Evolutionary conservation across 2,888 invertebrate species (phyloP).

Genomic region (Anoplius nigerrimus): DNA sequence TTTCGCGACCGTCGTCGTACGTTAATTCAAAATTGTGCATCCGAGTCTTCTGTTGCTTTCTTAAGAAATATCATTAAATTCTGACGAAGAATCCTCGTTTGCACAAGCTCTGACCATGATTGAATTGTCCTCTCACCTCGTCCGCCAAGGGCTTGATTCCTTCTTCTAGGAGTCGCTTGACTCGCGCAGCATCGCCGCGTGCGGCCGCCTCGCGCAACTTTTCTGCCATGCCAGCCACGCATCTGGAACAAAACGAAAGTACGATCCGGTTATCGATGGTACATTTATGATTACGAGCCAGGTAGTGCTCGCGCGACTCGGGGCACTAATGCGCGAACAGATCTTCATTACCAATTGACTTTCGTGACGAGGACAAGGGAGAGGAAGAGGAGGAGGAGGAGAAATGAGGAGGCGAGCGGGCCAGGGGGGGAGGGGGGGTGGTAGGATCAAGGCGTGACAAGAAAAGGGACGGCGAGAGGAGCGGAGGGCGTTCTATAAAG

Average conservation of each 20-base stretch:
- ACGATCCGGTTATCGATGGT: constrained; percentile 3
- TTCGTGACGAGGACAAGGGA: not conserved
- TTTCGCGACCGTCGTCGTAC: too few relatives aligned
- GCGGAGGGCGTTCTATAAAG: constrained; percentile 37
- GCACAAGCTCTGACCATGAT: too few relatives aligned
- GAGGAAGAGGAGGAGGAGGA: constrained; percentile 29
- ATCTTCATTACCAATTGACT: constrained; percentile 41
- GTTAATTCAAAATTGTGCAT: too few relatives aligned
- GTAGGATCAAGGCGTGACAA: constrained; percentile 30
- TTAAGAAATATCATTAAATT: too few relatives aligned
- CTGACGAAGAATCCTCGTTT: too few relatives aligned
- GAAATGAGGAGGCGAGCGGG: constrained; percentile 11
- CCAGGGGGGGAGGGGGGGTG: constrained; percentile 31
- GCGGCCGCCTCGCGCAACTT: constrained; percentile 75
- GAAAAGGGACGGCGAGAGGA: constrained; percentile 29
- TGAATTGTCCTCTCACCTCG: constrained; percentile 65
- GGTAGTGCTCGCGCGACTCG: not conserved
- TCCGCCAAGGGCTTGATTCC: constrained; percentile 72
- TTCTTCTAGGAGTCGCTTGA: constrained; percentile 72
- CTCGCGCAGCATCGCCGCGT: constrained; percentile 73
- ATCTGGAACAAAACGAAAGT: constrained; percentile 55
- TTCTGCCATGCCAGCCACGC: constrained; percentile 73
- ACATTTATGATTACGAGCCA: constrained; percentile 38
- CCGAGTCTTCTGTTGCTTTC: too few relatives aligned
- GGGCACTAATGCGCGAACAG: not conserved